Evolutionary conservation across 2,888 invertebrate genomes (phyloP).

Genomic region (Caenorhabditis sp.): DNA sequence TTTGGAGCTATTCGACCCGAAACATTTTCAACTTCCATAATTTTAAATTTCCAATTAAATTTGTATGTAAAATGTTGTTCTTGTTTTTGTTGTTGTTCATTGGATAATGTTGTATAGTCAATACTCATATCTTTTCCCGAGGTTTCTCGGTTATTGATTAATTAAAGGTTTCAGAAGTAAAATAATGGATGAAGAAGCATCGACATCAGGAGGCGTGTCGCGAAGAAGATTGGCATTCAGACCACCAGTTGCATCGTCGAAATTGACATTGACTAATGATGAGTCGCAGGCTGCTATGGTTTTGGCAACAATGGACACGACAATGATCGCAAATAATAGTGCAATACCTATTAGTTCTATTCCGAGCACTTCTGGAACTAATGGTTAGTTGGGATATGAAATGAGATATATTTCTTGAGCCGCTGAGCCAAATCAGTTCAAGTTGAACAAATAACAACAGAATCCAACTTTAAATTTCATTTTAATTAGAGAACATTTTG

Average conservation of each 20-base stretch:
- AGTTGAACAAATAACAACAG: no score
- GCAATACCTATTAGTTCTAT: no score
- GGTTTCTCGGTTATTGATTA: background rate
- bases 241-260: background rate
- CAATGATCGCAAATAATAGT: background rate
- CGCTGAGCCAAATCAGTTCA: background rate
- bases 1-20: conserved; percentile 60
- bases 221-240: conserved; percentile 7
- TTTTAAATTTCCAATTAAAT: conserved; percentile 9
- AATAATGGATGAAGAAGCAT: background rate
- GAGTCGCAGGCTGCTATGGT: conserved; percentile 1
- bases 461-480: no score
- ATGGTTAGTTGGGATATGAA: no score
- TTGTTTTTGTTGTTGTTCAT: background rate
- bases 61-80: background rate
- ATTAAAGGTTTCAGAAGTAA: background rate
- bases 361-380: no score
- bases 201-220: background rate
- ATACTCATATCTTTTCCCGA: background rate
- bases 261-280: background rate
- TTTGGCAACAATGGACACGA: conserved; percentile 1
- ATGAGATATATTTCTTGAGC: background rate
- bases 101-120: background rate
- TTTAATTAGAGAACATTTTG: no score
- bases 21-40: conserved; percentile 60